These are phyloP conservation scores for Gymnoscelis rufifasciata DNA, from an alignment of 2,888 invertebrate species.

Conservation along the genomic window DNA sequence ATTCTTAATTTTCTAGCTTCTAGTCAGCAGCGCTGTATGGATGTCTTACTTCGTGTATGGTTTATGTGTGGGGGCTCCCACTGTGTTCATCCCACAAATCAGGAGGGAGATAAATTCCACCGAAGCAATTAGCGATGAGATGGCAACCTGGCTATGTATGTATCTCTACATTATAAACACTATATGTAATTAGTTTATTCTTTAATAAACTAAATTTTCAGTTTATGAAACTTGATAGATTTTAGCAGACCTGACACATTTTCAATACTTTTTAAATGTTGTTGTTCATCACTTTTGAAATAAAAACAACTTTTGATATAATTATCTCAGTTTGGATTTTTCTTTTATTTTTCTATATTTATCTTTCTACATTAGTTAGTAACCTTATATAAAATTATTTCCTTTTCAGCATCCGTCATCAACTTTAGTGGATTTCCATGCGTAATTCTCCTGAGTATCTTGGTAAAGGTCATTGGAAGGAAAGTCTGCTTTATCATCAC, in stretches of 20 bases:
- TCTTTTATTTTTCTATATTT: no score
- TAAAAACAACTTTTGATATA: no score
- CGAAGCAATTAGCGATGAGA: conserved; percentile 29
- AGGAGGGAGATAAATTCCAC: conserved; percentile 36
- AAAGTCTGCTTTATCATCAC: conserved; percentile 19
- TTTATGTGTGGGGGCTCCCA: conserved; percentile 32
- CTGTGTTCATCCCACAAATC: conserved; percentile 39
- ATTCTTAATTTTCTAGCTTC: conserved; percentile 25
- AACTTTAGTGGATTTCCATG: conserved; percentile 32
- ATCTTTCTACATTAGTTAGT: no score
- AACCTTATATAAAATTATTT: no score
- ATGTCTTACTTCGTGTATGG: conserved; percentile 30
- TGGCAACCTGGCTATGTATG: conserved; percentile 31
- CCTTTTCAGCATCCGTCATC: conserved; percentile 20
- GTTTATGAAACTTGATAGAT: no score
- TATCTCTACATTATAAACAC: background rate
- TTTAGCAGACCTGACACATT: no score
- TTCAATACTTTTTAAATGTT: no score
- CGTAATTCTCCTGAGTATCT: conserved; percentile 30
- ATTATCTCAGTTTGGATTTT: no score
- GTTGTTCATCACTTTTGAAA: no score
- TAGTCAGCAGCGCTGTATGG: conserved; percentile 35
- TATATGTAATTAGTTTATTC: no score
- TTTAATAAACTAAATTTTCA: no score
- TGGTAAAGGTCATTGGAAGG: conserved; percentile 30